A percentile compares a stretch with the other conserved stretches of the same genome.
phyloP scores from a whole-genome alignment of 2,797 vertebrate genomes.

The Chelon labrosus region DNA sequence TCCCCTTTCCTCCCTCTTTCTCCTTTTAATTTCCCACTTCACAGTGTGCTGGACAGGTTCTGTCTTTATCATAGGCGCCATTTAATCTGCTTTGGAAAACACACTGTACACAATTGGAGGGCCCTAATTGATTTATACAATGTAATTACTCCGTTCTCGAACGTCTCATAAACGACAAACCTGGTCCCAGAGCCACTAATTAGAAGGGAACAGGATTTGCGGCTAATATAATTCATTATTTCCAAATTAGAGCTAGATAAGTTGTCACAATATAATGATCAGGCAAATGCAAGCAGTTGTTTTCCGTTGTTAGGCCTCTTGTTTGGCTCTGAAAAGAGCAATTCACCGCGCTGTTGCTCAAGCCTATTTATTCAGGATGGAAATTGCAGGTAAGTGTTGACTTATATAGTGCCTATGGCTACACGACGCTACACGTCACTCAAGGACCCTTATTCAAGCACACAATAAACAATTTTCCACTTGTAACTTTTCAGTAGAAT shows the following conservation, averaged over 20 bases:
- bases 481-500: neutral
- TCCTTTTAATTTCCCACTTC: constrained; percentile 69
- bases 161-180: constrained; percentile 78
- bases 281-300: constrained; percentile 67
- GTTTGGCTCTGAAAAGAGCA: constrained; percentile 40
- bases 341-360: neutral
- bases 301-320: constrained; percentile 59
- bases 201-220: constrained; percentile 77
- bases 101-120: constrained; percentile 72
- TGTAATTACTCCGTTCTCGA: constrained; percentile 77
- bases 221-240: constrained; percentile 83
- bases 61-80: constrained; percentile 72
- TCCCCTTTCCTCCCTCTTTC: constrained; percentile 37
- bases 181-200: constrained; percentile 80
- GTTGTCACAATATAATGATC: constrained; percentile 79
- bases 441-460: neutral
- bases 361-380: neutral
- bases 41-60: constrained; percentile 69
- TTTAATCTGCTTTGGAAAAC: constrained; percentile 80
- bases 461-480: no score
- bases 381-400: neutral
- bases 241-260: constrained; percentile 77
- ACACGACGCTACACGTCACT: neutral
- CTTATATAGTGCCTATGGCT: neutral
- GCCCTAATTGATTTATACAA: constrained; percentile 81